phyloP scores from a whole-genome alignment of 1,140 invertebrate species.

The Neodiprion fabricii region DNA sequence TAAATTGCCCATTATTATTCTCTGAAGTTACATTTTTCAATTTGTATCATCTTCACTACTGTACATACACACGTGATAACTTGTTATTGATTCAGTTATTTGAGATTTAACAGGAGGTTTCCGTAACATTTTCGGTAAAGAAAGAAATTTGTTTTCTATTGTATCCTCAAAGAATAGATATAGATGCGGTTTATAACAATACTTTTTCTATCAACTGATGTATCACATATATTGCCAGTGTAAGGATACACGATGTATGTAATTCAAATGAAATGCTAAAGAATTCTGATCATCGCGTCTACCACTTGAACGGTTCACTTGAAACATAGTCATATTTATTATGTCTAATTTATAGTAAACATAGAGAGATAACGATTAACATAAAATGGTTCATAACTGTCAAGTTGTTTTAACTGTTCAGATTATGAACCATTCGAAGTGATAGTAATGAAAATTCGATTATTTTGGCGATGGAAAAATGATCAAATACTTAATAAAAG shows the following conservation, averaged over 20 bases:
- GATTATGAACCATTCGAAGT: neutral
- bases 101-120: too few species aligned
- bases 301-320: too few species aligned
- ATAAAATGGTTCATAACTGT: too few species aligned
- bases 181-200: neutral
- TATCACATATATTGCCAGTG: too few species aligned
- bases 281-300: neutral
- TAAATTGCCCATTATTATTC: neutral
- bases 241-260: neutral
- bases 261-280: neutral
- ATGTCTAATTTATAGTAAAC: too few species aligned
- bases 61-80: too few species aligned
- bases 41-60: neutral
- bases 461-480: neutral
- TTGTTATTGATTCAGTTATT: too few species aligned
- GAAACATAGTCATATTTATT: too few species aligned
- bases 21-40: neutral
- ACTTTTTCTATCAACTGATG: neutral
- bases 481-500: neutral
- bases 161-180: neutral
- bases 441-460: constrained; percentile 1
- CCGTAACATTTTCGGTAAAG: too few species aligned
- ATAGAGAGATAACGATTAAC: too few species aligned
- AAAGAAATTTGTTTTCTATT: neutral
- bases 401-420: too few species aligned